These are phyloP conservation scores for Ramphastos sulfuratus DNA, from an alignment of 2,113 vertebrate genomes.

Conservation along the genomic window DNA sequence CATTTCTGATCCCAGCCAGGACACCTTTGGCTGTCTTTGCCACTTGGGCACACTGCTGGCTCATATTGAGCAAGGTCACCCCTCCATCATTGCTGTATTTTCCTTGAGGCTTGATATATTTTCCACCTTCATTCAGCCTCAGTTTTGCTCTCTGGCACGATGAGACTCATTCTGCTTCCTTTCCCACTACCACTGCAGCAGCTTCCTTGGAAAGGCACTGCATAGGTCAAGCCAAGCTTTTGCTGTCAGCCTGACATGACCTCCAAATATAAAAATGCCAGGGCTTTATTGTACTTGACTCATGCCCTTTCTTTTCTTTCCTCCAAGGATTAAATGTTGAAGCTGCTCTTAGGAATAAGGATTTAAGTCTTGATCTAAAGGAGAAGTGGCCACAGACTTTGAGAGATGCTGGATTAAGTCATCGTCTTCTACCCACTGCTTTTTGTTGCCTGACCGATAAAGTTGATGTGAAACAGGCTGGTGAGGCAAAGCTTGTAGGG, in stretches of 20 bases:
- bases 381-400: neutral
- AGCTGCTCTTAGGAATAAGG: neutral
- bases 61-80: neutral
- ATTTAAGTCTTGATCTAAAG: neutral
- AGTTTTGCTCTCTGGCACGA: neutral
- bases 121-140: neutral
- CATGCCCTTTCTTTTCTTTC: neutral
- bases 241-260: neutral
- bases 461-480: neutral
- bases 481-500: neutral
- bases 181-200: neutral
- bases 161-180: neutral
- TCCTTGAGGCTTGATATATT: neutral
- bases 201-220: neutral
- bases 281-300: neutral
- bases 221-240: neutral
- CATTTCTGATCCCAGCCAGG: neutral
- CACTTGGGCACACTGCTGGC: too few species aligned
- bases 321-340: neutral
- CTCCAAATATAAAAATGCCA: neutral
- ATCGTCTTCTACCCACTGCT: neutral
- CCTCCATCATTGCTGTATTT: neutral
- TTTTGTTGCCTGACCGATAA: neutral
- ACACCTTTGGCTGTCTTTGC: too few species aligned
- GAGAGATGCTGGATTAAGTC: neutral